Evolutionary conservation across 2,797 vertebrate species (phyloP).

Genomic region (Coranthus polyacanthus): DNA sequence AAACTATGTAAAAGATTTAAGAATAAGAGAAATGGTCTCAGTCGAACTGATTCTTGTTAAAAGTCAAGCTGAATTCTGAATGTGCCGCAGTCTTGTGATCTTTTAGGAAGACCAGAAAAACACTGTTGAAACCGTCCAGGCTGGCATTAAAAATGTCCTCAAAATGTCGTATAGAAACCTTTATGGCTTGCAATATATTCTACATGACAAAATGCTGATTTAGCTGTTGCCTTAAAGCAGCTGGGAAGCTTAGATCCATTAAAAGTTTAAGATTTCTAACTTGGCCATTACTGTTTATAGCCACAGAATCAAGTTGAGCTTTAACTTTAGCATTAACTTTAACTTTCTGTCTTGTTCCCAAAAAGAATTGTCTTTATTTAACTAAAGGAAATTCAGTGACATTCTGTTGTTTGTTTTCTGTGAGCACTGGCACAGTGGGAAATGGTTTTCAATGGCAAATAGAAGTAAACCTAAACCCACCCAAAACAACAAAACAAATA

Average conservation of each 20-base stretch:
- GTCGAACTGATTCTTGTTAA: neutral
- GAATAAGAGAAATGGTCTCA: neutral
- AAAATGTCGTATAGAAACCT: constrained; percentile 2
- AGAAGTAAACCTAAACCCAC: constrained; percentile 26
- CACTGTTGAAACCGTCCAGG: neutral
- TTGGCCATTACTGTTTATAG: constrained; percentile 30
- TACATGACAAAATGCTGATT: constrained; percentile 18
- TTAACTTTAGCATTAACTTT: constrained; percentile 35
- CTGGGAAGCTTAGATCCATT: constrained; percentile 18
- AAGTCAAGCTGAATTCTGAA: neutral
- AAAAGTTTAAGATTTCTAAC: constrained; percentile 21
- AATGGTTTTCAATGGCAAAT: constrained; percentile 22
- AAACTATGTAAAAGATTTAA: neutral
- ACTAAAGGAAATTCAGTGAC: constrained; percentile 4
- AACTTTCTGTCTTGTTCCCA: constrained; percentile 12
- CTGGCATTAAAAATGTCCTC: neutral
- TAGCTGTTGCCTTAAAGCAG: constrained; percentile 1
- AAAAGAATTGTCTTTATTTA: constrained; percentile 22
- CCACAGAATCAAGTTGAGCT: constrained; percentile 22
- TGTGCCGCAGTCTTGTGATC: neutral
- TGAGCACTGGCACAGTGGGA: constrained; percentile 3
- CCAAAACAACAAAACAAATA: constrained; percentile 41
- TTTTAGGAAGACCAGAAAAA: constrained; percentile 2
- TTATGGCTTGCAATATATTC: constrained; percentile 7
- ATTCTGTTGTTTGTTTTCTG: constrained; percentile 28